Conservation (phyloP, 2,888 invertebrate species). For the Eulithis prunata region DNA sequence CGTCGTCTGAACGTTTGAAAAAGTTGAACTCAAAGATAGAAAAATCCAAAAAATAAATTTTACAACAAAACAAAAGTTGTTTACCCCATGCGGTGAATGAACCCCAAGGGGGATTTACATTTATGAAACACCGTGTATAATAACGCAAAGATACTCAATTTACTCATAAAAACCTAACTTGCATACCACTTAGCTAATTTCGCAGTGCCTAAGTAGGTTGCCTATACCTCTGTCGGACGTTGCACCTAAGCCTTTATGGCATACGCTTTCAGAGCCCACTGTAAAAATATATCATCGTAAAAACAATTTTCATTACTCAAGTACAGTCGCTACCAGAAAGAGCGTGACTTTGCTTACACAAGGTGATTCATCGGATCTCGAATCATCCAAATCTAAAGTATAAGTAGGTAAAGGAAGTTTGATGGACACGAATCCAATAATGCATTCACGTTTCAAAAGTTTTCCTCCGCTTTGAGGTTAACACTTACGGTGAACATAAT, state of each 20-base stretch:
- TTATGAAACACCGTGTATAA: background rate
- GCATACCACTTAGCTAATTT: constrained; percentile 14
- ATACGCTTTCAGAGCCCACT: constrained; percentile 20
- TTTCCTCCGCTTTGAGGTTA: too few species aligned
- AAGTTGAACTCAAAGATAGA: too few species aligned
- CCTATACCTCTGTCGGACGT: constrained; percentile 19
- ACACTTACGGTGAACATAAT: too few species aligned
- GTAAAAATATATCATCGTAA: constrained; percentile 24
- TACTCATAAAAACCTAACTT: background rate
- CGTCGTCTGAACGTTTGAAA: too few species aligned
- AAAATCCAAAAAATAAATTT: too few species aligned
- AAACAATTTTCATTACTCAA: constrained; percentile 23
- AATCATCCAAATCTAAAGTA: too few species aligned
- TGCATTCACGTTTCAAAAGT: too few species aligned
- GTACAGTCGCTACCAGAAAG: constrained; percentile 6
- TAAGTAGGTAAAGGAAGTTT: too few species aligned
- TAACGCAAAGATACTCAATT: background rate
- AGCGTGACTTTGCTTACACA: background rate
- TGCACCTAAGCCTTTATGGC: constrained; percentile 24
- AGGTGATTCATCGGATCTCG: too few species aligned
- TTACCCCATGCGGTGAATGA: background rate
- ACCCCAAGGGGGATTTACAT: background rate
- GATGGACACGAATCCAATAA: too few species aligned
- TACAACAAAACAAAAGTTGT: too few species aligned
- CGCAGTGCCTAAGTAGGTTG: constrained; percentile 18